Evolutionary conservation across 2,113 vertebrate genomes (phyloP).

Genomic region (Cebidichthys violaceus): DNA sequence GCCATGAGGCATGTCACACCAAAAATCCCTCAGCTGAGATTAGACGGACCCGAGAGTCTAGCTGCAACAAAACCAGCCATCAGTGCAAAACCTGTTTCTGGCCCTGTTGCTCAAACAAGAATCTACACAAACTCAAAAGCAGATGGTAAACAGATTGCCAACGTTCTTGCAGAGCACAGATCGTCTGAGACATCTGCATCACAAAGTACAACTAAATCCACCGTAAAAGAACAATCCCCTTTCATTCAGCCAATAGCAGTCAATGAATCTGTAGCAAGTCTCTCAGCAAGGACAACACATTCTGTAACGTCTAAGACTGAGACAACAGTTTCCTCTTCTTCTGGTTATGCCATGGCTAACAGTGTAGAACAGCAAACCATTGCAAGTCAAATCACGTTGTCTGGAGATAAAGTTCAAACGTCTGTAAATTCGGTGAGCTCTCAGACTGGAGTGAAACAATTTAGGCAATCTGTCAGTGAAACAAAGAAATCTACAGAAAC

Average conservation of each 20-base stretch:
- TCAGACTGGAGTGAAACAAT: conserved; percentile 20
- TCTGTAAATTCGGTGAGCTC: conserved; percentile 3
- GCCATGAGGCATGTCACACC: conserved; percentile 32
- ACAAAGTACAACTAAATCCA: conserved; percentile 14
- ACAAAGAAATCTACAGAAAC: conserved; percentile 26
- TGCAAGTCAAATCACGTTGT: not conserved
- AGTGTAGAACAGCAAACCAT: conserved; percentile 28
- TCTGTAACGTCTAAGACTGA: conserved; percentile 1
- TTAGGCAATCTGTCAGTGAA: conserved; percentile 25
- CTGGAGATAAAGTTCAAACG: conserved; percentile 9
- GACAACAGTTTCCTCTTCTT: conserved; percentile 3
- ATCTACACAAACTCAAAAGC: conserved; percentile 6
- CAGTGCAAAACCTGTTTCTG: conserved; percentile 11
- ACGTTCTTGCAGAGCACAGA: not conserved
- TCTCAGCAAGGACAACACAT: conserved; percentile 22
- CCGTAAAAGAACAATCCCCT: conserved; percentile 18
- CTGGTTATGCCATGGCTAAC: conserved; percentile 2
- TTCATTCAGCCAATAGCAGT: conserved; percentile 3
- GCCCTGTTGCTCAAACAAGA: conserved; percentile 17
- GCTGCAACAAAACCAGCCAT: not conserved
- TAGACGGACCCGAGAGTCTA: conserved; percentile 25
- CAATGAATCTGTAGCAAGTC: conserved; percentile 33
- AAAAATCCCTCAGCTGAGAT: conserved; percentile 52
- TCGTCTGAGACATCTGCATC: conserved; percentile 2
- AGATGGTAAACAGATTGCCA: conserved; percentile 20